Conservation (phyloP, 2,888 invertebrate species). For the Elmis aenea region DNA sequence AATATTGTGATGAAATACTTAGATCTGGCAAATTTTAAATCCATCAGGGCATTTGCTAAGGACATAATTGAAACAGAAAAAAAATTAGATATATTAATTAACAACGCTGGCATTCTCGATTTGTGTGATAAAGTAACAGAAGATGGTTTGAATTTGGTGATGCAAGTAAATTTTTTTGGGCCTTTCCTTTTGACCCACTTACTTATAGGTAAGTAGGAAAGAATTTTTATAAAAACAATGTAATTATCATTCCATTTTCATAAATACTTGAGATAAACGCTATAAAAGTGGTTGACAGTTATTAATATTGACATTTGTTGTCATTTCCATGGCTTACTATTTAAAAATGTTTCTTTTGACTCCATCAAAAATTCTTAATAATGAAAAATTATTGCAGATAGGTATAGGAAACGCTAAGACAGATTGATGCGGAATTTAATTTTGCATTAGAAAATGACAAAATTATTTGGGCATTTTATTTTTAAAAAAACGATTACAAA, state of each 20-base stretch:
- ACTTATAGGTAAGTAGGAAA: conserved; percentile 8
- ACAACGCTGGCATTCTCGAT: conserved; percentile 53
- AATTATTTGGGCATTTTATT: too few relatives aligned
- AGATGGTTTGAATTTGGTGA: conserved; percentile 57
- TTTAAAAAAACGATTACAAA: background rate
- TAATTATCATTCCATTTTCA: too few relatives aligned
- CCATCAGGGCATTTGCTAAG: conserved; percentile 56
- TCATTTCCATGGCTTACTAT: too few relatives aligned
- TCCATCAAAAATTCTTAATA: too few relatives aligned
- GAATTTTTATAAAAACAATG: background rate
- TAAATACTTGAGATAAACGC: too few relatives aligned
- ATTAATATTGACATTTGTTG: too few relatives aligned
- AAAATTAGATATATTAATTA: conserved; percentile 56
- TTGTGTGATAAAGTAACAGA: conserved; percentile 47
- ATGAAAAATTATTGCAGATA: too few relatives aligned
- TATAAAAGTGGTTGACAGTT: too few relatives aligned
- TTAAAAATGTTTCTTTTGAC: too few relatives aligned
- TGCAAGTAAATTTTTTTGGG: conserved; percentile 62
- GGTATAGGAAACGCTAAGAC: too few relatives aligned
- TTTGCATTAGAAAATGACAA: background rate
- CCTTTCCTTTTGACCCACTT: conserved; percentile 44
- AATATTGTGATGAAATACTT: conserved; percentile 43
- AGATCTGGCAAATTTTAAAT: conserved; percentile 50
- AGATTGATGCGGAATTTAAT: too few relatives aligned
- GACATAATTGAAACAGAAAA: conserved; percentile 50